Conservation (phyloP, 2,113 vertebrate genomes). For the Crotalus helleri region DNA sequence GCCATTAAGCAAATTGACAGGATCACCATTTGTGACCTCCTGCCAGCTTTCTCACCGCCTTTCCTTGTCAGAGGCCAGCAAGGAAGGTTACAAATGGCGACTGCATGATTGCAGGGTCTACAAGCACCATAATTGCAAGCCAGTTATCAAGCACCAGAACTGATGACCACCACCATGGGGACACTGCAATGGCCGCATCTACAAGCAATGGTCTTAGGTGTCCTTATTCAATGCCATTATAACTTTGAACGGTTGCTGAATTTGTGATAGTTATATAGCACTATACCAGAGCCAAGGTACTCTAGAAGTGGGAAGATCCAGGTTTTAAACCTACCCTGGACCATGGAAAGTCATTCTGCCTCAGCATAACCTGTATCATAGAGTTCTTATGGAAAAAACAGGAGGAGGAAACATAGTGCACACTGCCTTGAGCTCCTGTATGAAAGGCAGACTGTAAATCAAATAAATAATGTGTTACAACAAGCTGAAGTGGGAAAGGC, state of each 20-base stretch:
- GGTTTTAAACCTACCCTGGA: neutral
- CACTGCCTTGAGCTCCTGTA: neutral
- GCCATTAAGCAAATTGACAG: neutral
- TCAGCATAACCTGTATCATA: neutral
- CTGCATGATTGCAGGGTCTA: neutral
- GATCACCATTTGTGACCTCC: neutral
- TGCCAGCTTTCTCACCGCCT: neutral
- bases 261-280: neutral
- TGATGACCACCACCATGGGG: neutral
- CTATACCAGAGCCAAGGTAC: neutral
- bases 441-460: neutral
- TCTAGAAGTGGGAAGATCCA: neutral
- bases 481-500: neutral
- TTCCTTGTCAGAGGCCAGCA: neutral
- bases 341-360: neutral
- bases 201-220: neutral
- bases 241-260: neutral
- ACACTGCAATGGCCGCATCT: neutral
- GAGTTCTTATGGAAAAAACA: neutral
- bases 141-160: neutral
- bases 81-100: neutral
- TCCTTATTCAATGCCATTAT: neutral
- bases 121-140: neutral
- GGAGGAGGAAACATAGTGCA: neutral
- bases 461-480: neutral